phyloP scores from a whole-genome alignment of 2,888 invertebrate species.

The Tipula unca region DNA sequence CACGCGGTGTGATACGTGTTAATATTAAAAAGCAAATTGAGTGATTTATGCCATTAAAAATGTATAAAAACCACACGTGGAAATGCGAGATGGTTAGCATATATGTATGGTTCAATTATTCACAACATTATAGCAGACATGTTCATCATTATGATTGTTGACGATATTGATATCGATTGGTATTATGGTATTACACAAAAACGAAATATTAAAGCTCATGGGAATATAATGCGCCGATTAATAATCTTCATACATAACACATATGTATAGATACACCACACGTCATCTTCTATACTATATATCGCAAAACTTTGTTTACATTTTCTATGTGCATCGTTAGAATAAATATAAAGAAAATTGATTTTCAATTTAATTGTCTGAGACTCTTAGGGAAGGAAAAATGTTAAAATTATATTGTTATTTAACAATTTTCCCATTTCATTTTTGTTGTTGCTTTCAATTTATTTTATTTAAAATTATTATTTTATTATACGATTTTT shows the following conservation, averaged over 20 bases:
- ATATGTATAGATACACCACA: not conserved
- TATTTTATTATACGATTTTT: not conserved
- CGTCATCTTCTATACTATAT: not conserved
- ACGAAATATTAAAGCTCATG: not conserved
- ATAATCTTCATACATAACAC: too few species aligned
- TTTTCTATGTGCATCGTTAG: not conserved
- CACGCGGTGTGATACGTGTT: not conserved
- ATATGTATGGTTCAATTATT: not conserved
- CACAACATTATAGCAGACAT: not conserved
- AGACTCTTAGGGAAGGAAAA: not conserved
- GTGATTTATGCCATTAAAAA: not conserved
- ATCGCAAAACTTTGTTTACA: not conserved
- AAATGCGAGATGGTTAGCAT: not conserved
- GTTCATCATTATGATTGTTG: not conserved
- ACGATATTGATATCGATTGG: not conserved
- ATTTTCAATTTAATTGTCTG: slow-evolving; percentile 14
- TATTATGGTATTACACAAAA: not conserved
- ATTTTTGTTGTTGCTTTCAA: not conserved
- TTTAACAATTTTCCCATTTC: not conserved
- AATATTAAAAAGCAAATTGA: not conserved
- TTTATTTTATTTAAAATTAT: not conserved
- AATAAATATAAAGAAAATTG: not conserved
- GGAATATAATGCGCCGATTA: not conserved
- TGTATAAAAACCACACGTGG: not conserved
- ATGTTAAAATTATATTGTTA: not conserved